A percentile compares a stretch with the other conserved stretches of the same genome.
phyloP scores from a whole-genome alignment of 2,797 vertebrate species.

The Erethizon dorsatum region DNA sequence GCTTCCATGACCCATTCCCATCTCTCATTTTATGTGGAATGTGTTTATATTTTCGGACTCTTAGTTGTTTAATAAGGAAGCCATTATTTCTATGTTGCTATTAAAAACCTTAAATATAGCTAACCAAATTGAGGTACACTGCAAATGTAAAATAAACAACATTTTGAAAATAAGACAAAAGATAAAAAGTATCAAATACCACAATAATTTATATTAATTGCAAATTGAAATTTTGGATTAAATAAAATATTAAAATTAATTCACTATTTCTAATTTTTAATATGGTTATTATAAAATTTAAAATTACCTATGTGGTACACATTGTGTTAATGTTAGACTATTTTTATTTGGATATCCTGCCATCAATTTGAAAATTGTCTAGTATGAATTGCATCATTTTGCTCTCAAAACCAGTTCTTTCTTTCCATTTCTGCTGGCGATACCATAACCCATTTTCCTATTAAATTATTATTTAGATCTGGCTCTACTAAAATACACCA shows the following conservation, averaged over 20 bases:
- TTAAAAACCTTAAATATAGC: not conserved
- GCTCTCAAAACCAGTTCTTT: slow-evolving; percentile 45
- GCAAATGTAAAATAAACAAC: not conserved
- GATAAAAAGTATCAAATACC: not conserved
- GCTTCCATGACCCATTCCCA: not conserved
- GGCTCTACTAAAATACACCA: not conserved
- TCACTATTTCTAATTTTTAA: not conserved
- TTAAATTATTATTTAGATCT: not conserved
- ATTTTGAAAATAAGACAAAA: not conserved
- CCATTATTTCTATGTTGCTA: not conserved
- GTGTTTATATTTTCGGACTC: not conserved
- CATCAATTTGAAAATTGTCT: slow-evolving; percentile 27
- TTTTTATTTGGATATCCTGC: slow-evolving; percentile 30
- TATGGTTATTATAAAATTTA: not conserved
- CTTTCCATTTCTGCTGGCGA: slow-evolving; percentile 32
- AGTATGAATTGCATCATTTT: slow-evolving; percentile 22
- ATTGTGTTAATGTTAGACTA: not conserved
- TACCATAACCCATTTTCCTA: not conserved
- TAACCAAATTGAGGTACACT: not conserved
- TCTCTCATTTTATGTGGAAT: not conserved
- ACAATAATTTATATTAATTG: not conserved
- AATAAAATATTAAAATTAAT: not conserved
- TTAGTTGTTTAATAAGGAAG: not conserved
- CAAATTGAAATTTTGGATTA: not conserved
- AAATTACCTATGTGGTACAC: not conserved